Percentiles rank a stretch among this genome's conserved stretches.
Conservation (phyloP, 2,113 vertebrate genomes). For the Bombycilla garrulus region DNA sequence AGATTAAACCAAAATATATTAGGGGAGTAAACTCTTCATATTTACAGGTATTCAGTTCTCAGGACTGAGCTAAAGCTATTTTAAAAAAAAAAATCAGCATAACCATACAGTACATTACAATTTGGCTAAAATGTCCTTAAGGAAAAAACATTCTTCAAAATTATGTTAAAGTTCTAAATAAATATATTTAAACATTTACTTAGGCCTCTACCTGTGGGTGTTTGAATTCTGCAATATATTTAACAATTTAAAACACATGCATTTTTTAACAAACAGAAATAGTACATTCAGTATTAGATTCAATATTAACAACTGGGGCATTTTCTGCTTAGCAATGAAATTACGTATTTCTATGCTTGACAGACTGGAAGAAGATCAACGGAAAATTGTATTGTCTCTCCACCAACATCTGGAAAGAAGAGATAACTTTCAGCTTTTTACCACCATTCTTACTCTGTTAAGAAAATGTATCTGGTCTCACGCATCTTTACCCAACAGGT, state of each 20-base stretch:
- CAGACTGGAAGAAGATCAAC: slow-evolving; percentile 9
- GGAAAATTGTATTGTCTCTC: background rate
- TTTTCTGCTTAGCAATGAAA: background rate
- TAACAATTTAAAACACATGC: background rate
- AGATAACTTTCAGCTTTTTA: background rate
- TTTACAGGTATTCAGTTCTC: background rate
- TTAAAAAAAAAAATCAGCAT: background rate
- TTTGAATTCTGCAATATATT: background rate
- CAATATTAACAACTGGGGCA: background rate
- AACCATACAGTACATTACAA: background rate
- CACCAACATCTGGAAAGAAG: background rate
- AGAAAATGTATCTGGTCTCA: background rate
- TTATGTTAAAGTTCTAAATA: background rate
- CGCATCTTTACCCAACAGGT: slow-evolving; percentile 4
- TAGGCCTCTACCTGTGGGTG: background rate
- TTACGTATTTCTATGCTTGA: background rate
- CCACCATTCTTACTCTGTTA: background rate
- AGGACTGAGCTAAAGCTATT: background rate
- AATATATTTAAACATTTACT: background rate
- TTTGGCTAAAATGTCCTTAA: background rate
- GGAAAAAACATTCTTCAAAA: background rate
- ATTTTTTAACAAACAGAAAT: background rate
- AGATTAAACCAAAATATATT: background rate
- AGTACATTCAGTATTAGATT: background rate
- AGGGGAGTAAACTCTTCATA: background rate